Percentiles rank a stretch among this genome's conserved stretches.
Conservation (phyloP, 2,888 invertebrate species). For the Prosapia bicincta region DNA sequence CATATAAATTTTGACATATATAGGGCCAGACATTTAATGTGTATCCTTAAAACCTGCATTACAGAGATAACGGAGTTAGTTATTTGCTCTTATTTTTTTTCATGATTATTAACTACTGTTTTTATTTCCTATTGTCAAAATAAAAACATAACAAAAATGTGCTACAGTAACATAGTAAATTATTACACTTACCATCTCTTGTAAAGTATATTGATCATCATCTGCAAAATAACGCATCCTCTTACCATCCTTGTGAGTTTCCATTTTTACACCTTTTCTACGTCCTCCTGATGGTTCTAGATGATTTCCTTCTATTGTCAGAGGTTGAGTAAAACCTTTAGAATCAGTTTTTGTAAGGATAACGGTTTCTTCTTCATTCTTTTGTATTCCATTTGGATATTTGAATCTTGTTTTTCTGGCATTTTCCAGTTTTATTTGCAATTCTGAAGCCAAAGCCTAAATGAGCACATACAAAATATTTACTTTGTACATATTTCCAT, state of each 20-base stretch:
- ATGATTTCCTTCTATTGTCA: conserved; percentile 46
- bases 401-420: conserved; percentile 51
- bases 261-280: conserved; percentile 54
- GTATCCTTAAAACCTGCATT: too few species aligned
- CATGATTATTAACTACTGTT: too few species aligned
- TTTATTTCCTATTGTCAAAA: too few species aligned
- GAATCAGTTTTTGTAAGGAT: conserved; percentile 66
- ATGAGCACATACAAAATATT: too few species aligned
- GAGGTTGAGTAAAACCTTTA: conserved; percentile 66
- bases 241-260: conserved; percentile 66
- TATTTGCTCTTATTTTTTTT: too few species aligned
- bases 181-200: conserved; percentile 66
- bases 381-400: conserved; percentile 17
- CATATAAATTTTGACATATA: too few species aligned
- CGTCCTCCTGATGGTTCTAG: conserved; percentile 45
- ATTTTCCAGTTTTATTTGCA: conserved; percentile 70
- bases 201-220: conserved; percentile 82
- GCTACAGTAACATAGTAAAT: too few species aligned
- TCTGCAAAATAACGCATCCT: conserved; percentile 82
- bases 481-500: too few species aligned
- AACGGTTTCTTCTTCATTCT: conserved; percentile 49
- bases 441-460: conserved; percentile 61
- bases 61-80: too few species aligned
- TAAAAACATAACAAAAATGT: too few species aligned
- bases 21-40: too few species aligned